These are phyloP conservation scores for Monodelphis domestica DNA, from an alignment of 2,797 vertebrate species.

Conservation along the genomic window DNA sequence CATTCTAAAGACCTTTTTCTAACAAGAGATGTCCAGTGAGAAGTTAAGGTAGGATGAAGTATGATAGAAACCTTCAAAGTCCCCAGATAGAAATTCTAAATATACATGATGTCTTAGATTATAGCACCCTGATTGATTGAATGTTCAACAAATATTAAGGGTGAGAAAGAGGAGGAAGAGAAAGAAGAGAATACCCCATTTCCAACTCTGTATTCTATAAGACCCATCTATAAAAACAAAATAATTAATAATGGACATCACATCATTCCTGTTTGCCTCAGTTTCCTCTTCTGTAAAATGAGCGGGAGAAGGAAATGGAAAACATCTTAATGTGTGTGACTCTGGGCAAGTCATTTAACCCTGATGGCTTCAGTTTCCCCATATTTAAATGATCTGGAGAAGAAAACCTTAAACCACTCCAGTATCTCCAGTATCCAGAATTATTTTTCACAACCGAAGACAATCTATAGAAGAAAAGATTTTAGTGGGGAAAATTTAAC, in stretches of 20 bases:
- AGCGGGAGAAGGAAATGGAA: no score
- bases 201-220: constrained; percentile 17
- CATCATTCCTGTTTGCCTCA: no score
- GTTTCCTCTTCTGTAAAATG: no score
- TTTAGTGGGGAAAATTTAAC: constrained; percentile 56
- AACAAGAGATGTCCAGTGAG: constrained; percentile 6
- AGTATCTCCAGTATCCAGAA: no score
- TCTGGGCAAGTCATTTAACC: no score
- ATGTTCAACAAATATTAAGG: not conserved
- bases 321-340: no score
- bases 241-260: no score
- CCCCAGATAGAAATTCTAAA: not conserved
- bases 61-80: not conserved
- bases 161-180: not conserved
- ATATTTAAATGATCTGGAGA: no score
- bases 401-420: no score
- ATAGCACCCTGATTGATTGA: not conserved
- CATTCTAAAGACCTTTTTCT: not conserved
- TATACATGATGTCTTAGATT: not conserved
- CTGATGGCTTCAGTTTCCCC: no score
- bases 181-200: not conserved
- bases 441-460: constrained; percentile 25
- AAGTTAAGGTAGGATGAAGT: not conserved
- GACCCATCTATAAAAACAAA: constrained; percentile 31
- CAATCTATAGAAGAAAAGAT: constrained; percentile 33